A percentile compares a stretch with the other conserved stretches of the same genome.
Evolutionary conservation across 2,888 invertebrate genomes (phyloP).

Genomic region (Andrena trimmerana): DNA sequence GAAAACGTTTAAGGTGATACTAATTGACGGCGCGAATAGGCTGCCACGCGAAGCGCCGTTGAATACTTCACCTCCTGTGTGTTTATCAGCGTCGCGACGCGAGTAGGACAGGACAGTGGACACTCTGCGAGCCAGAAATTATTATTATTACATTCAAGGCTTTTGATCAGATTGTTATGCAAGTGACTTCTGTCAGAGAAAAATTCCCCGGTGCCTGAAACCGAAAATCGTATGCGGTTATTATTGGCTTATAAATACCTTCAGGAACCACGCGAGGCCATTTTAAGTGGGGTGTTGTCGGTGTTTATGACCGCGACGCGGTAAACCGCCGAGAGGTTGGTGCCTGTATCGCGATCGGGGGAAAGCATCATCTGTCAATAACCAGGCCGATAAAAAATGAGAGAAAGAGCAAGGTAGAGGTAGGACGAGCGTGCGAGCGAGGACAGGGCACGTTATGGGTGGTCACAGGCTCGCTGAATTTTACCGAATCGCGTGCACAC

Average conservation of each 20-base stretch:
- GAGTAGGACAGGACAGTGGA: no score
- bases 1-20: no score
- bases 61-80: background rate
- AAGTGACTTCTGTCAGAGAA: no score
- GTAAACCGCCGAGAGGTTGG: conserved; percentile 64
- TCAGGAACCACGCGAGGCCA: conserved; percentile 35
- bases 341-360: conserved; percentile 67
- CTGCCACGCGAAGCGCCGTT: background rate
- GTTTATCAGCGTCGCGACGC: no score
- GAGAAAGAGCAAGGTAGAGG: conserved; percentile 40
- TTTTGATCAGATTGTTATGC: background rate
- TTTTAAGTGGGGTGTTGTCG: conserved; percentile 57
- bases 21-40: background rate
- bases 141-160: no score
- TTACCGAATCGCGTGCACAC: conserved; percentile 48
- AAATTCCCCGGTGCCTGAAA: background rate
- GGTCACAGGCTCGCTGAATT: conserved; percentile 48
- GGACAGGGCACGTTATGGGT: conserved; percentile 43
- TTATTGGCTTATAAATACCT: conserved; percentile 40
- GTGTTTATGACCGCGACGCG: conserved; percentile 63
- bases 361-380: conserved; percentile 78
- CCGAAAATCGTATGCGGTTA: conserved; percentile 13
- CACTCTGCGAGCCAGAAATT: no score
- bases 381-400: conserved; percentile 68
- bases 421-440: conserved; percentile 16